Evolutionary conservation across 2,113 vertebrate genomes (phyloP).

Genomic region (Corythornis cristatus): DNA sequence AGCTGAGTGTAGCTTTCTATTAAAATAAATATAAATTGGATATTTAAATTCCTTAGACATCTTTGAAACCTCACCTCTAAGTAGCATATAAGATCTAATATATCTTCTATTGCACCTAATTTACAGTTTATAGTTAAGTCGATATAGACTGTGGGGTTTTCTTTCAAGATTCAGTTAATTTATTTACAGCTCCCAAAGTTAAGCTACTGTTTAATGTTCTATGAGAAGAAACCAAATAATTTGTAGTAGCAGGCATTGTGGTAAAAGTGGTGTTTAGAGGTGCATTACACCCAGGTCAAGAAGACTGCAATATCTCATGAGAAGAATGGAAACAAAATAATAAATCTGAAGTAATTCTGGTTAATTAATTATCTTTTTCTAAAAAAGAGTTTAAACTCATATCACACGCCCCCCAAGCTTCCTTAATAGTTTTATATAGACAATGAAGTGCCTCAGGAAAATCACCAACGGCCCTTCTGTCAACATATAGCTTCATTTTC

Average conservation of each 20-base stretch:
- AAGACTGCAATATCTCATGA: neutral
- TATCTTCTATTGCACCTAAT: constrained; percentile 40
- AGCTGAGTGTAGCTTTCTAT: neutral
- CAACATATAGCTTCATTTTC: constrained; percentile 70
- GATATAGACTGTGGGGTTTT: constrained; percentile 27
- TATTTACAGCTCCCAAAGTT: constrained; percentile 36
- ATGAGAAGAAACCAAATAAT: constrained; percentile 22
- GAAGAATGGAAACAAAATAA: neutral
- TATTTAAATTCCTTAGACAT: constrained; percentile 28
- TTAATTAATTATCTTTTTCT: neutral
- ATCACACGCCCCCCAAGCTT: neutral
- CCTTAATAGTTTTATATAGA: constrained; percentile 39
- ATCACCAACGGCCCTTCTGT: constrained; percentile 62
- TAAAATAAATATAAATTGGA: constrained; percentile 35
- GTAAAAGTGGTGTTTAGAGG: neutral
- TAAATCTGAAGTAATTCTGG: neutral
- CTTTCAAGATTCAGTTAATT: constrained; percentile 27
- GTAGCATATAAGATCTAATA: constrained; percentile 8
- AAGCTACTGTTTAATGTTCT: constrained; percentile 21
- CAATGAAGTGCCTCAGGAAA: constrained; percentile 65
- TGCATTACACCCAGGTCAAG: neutral
- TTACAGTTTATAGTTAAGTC: constrained; percentile 29
- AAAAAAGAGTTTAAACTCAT: neutral
- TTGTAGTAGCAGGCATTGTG: neutral
- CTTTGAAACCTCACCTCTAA: constrained; percentile 39